Percentiles rank a stretch among this genome's conserved stretches.
phyloP scores from a whole-genome alignment of 92 coral and sea anemone species.

The Micromussa lordhowensis region DNA sequence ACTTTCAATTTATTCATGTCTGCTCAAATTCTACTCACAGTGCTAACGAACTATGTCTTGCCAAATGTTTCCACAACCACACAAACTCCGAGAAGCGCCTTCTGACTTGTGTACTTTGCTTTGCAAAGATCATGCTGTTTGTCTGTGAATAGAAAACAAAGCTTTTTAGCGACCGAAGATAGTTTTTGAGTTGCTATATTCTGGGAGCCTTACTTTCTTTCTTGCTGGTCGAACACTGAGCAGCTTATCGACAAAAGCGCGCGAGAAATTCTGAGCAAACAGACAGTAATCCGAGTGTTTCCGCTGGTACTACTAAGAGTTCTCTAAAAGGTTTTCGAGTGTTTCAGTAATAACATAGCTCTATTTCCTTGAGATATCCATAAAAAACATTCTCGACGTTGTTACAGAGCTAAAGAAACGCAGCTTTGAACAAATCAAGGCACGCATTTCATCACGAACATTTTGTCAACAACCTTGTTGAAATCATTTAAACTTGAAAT shows the following conservation, averaged over 20 bases:
- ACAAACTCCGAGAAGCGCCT: constrained; percentile 76
- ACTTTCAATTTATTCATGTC: background rate
- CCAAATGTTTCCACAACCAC: constrained; percentile 69
- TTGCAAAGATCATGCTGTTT: constrained; percentile 65
- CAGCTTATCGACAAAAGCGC: background rate
- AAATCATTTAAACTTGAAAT: background rate
- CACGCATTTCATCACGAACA: background rate
- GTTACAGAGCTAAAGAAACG: background rate
- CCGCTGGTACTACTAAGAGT: background rate
- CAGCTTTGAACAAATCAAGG: background rate
- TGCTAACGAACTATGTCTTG: constrained; percentile 43
- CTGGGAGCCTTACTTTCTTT: background rate
- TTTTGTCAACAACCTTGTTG: background rate
- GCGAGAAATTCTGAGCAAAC: background rate
- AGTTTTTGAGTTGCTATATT: background rate
- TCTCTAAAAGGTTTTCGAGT: background rate
- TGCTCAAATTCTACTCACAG: constrained; percentile 42
- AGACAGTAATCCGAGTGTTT: background rate
- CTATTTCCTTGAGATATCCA: background rate
- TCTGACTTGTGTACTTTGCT: constrained; percentile 57
- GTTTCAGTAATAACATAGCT: background rate
- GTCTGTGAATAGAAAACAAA: constrained; percentile 47
- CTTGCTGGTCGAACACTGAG: background rate
- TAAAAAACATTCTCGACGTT: background rate
- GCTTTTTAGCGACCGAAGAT: background rate